Evolutionary conservation across 2,888 invertebrate genomes (phyloP).

Genomic region (Gastrophysa polygoni): DNA sequence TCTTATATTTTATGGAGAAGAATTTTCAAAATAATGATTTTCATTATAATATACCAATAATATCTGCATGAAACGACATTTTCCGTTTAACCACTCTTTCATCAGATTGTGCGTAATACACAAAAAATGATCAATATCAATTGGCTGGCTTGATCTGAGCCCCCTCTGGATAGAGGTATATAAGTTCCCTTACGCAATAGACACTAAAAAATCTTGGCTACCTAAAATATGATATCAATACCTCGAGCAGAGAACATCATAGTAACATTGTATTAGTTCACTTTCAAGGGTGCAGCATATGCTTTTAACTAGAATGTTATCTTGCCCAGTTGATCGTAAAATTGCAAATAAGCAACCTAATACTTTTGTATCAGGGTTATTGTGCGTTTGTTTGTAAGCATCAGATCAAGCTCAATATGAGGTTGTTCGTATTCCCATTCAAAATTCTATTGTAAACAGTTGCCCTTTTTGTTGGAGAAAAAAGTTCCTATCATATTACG

Average conservation of each 20-base stretch:
- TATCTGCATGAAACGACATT: too few species aligned
- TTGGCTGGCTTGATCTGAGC: too few species aligned
- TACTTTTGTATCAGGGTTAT: conserved; percentile 38
- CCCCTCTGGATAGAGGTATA: background rate
- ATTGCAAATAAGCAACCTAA: conserved; percentile 40
- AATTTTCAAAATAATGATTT: too few species aligned
- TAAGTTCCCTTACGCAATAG: background rate
- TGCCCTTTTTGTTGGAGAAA: conserved; percentile 35
- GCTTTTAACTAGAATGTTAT: conserved; percentile 35
- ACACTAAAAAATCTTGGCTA: background rate
- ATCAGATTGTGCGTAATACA: too few species aligned
- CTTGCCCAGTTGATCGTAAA: conserved; percentile 37
- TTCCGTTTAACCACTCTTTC: too few species aligned
- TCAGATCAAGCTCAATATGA: conserved; percentile 26
- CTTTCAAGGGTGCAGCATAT: conserved; percentile 26
- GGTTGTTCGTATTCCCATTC: conserved; percentile 25
- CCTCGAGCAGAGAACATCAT: background rate
- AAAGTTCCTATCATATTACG: conserved; percentile 31
- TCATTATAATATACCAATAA: too few species aligned
- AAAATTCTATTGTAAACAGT: conserved; percentile 35
- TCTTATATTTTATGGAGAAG: too few species aligned
- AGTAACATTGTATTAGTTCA: conserved; percentile 8
- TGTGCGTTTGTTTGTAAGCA: conserved; percentile 36
- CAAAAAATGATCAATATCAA: too few species aligned
- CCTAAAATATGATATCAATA: background rate